phyloP scores from a whole-genome alignment of 2,113 vertebrate genomes.

The Pithys albifrons region DNA sequence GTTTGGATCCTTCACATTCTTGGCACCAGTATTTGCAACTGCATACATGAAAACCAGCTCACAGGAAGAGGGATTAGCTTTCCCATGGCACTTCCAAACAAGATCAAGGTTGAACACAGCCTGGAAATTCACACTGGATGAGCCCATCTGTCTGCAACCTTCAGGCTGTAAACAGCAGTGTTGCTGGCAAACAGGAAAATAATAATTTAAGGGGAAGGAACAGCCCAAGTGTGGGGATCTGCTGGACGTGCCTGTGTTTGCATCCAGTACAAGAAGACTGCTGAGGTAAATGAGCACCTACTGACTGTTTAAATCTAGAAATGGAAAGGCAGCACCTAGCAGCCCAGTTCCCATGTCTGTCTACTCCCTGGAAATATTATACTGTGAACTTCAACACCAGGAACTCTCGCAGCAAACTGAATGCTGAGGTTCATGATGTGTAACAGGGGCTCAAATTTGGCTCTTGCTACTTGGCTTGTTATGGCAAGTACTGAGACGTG shows the following conservation, averaged over 20 bases:
- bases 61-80: not conserved
- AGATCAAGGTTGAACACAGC: not conserved
- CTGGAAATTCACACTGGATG: constrained; percentile 14
- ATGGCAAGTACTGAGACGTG: not conserved
- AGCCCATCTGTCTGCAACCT: constrained; percentile 33
- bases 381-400: not conserved
- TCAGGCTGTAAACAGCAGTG: not conserved
- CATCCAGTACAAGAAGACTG: not conserved
- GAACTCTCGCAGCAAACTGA: not conserved
- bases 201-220: constrained; percentile 1
- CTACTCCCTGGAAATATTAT: not conserved
- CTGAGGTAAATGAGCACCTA: not conserved
- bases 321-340: not conserved
- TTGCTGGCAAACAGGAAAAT: constrained; percentile 6
- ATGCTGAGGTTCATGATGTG: not conserved
- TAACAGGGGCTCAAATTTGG: not conserved
- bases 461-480: not conserved
- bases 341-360: not conserved
- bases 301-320: not conserved
- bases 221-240: not conserved
- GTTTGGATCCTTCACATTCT: not conserved
- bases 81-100: constrained; percentile 6
- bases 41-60: constrained; percentile 4
- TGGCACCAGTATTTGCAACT: not conserved
- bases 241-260: not conserved